phyloP scores from a whole-genome alignment of 2,797 vertebrate genomes.

The Gymnopithys bicolor region DNA sequence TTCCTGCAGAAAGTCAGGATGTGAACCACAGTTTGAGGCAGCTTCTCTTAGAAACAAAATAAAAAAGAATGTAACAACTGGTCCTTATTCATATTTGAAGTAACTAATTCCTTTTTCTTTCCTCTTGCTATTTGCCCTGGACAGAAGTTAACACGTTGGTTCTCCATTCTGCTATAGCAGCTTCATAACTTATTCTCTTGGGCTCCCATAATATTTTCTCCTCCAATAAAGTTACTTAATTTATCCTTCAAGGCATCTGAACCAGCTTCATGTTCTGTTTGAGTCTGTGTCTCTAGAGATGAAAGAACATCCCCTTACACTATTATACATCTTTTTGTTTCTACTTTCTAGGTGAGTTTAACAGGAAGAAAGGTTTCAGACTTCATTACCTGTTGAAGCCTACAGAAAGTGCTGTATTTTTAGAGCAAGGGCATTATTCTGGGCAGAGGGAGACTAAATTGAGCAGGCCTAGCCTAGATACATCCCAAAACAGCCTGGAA shows the following conservation, averaged over 20 bases:
- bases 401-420: conserved; percentile 1
- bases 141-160: neutral
- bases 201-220: neutral
- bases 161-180: neutral
- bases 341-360: neutral
- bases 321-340: conserved; percentile 3
- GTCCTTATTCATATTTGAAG: neutral
- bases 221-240: neutral
- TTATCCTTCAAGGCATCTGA: conserved; percentile 2
- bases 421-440: conserved; percentile 8
- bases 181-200: neutral
- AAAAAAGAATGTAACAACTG: neutral
- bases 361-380: conserved; percentile 15
- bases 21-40: neutral
- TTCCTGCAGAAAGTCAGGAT: neutral
- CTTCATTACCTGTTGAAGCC: neutral
- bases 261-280: neutral
- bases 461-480: neutral
- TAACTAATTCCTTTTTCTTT: neutral
- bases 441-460: neutral
- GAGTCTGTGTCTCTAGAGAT: neutral
- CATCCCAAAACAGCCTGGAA: neutral
- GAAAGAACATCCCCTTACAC: neutral
- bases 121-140: neutral
- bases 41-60: neutral